Percentiles rank a stretch among this genome's conserved stretches.
phyloP scores from a whole-genome alignment of 2,888 invertebrate genomes.

The Pristionchus japonicus region DNA sequence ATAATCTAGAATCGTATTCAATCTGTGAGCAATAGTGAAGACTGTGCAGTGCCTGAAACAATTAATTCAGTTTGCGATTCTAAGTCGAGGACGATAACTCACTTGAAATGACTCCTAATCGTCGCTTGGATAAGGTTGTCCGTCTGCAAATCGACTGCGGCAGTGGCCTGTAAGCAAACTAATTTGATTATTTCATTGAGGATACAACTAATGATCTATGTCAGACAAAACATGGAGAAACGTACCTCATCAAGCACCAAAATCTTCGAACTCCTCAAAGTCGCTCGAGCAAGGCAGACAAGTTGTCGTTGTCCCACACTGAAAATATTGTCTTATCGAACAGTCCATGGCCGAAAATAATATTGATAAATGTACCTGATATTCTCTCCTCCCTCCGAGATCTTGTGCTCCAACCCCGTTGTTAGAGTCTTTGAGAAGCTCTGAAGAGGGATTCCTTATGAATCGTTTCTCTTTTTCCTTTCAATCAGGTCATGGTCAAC shows the following conservation, averaged over 20 bases:
- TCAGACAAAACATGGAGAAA: too few relatives aligned
- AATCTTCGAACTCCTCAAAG: constrained; percentile 29
- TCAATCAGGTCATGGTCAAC: too few relatives aligned
- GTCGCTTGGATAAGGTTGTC: constrained; percentile 43
- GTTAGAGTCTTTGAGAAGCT: constrained; percentile 48
- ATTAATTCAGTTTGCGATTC: neutral
- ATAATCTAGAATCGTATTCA: constrained; percentile 46
- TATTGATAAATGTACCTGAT: constrained; percentile 56
- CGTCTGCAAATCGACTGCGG: constrained; percentile 45
- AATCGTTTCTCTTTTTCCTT: neutral
- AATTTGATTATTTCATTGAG: too few relatives aligned
- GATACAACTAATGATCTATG: too few relatives aligned
- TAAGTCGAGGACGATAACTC: neutral
- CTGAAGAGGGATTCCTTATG: constrained; percentile 53
- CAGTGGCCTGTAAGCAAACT: constrained; percentile 14
- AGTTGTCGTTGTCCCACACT: constrained; percentile 45
- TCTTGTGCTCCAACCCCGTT: constrained; percentile 56
- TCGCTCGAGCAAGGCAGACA: constrained; percentile 37
- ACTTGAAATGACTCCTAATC: constrained; percentile 39
- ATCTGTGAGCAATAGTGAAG: constrained; percentile 42
- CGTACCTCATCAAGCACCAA: constrained; percentile 34
- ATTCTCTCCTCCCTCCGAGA: constrained; percentile 67
- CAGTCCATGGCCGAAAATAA: too few relatives aligned
- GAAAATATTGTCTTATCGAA: neutral
- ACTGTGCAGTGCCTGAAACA: constrained; percentile 41